phyloP scores from a whole-genome alignment of 2,888 invertebrate genomes.

The Plebejus anna region DNA sequence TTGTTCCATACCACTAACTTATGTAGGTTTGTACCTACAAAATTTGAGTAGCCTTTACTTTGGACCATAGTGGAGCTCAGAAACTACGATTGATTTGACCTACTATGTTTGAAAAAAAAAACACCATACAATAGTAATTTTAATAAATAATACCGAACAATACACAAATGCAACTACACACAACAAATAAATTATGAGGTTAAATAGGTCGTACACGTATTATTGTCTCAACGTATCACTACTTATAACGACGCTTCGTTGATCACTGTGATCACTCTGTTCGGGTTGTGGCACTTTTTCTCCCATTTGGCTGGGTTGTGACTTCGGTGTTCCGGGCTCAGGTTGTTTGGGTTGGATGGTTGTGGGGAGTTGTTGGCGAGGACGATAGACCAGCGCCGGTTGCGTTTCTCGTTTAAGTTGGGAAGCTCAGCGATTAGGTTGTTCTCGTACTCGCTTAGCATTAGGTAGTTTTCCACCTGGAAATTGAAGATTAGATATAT shows the following conservation, averaged over 20 bases:
- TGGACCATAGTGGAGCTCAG: no score
- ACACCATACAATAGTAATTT: slow-evolving; percentile 55
- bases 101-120: not conserved
- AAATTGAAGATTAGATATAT: slow-evolving; percentile 37
- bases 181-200: slow-evolving; percentile 79
- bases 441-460: slow-evolving; percentile 92
- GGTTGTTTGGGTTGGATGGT: slow-evolving; percentile 48
- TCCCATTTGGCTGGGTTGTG: slow-evolving; percentile 61
- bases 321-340: slow-evolving; percentile 60
- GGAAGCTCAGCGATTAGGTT: slow-evolving; percentile 90
- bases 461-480: slow-evolving; percentile 90
- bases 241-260: slow-evolving; percentile 84
- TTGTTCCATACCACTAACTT: no score
- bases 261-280: slow-evolving; percentile 87
- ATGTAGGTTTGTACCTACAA: no score
- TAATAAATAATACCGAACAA: slow-evolving; percentile 74
- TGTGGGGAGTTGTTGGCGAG: slow-evolving; percentile 63
- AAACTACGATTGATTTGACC: not conserved
- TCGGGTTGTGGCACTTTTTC: slow-evolving; percentile 77
- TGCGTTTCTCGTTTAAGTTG: slow-evolving; percentile 85
- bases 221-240: slow-evolving; percentile 67
- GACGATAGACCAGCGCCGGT: slow-evolving; percentile 86
- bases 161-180: slow-evolving; percentile 73
- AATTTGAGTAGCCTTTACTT: no score
- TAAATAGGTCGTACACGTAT: slow-evolving; percentile 62